Conservation (phyloP, 1,140 invertebrate species). For the Scaptomyza graminum region DNA sequence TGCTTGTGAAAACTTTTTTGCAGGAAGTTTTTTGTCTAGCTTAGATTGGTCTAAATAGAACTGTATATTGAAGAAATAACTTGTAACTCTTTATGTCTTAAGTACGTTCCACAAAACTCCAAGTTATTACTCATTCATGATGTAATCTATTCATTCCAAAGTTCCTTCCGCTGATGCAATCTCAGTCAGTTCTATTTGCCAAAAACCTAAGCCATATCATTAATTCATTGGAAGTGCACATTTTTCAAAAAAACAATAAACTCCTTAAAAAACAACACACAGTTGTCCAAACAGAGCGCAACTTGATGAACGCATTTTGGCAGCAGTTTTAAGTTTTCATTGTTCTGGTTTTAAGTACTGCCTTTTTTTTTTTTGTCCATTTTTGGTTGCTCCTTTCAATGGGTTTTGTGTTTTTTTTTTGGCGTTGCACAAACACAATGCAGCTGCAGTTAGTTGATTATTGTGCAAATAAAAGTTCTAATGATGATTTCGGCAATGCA, state of each 20-base stretch:
- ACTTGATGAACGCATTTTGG: slow-evolving; percentile 60
- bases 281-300: slow-evolving; percentile 59
- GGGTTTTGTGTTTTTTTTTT: slow-evolving; percentile 4
- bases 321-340: slow-evolving; percentile 36
- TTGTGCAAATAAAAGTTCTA: slow-evolving; percentile 80
- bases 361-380: slow-evolving; percentile 7
- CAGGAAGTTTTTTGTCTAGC: background rate
- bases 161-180: background rate
- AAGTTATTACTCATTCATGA: background rate
- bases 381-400: slow-evolving; percentile 21
- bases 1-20: background rate
- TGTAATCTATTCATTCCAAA: background rate
- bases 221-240: slow-evolving; percentile 12
- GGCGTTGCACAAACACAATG: slow-evolving; percentile 50
- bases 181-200: background rate
- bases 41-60: no score
- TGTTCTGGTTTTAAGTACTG: slow-evolving; percentile 33
- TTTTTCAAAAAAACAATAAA: slow-evolving; percentile 2
- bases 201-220: slow-evolving; percentile 7
- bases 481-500: slow-evolving; percentile 70
- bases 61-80: no score
- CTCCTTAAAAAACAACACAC: slow-evolving; percentile 10
- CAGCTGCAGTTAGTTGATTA: slow-evolving; percentile 56
- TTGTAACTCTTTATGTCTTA: background rate
- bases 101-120: no score